Percentiles rank a stretch among this genome's conserved stretches.
phyloP scores from a whole-genome alignment of 53 echinoderm and acorn worm genomes.

The Glandiceps talaboti region DNA sequence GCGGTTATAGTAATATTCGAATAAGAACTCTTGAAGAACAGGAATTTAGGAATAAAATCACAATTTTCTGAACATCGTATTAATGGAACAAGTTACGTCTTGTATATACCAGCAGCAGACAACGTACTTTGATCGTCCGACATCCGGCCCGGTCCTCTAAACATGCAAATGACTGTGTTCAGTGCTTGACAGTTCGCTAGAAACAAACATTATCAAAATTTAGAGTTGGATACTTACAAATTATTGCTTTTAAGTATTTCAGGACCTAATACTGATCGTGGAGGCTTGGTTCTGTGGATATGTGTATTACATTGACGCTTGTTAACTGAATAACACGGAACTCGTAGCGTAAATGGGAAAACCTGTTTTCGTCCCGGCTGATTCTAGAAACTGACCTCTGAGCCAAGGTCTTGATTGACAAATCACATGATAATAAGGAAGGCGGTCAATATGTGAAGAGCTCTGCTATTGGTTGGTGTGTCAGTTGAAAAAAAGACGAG shows the following conservation, averaged over 20 bases:
- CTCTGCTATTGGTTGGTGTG: background rate
- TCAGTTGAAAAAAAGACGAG: too few species aligned
- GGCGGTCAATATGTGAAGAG: background rate
- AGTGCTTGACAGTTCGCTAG: too few species aligned
- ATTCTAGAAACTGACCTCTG: background rate
- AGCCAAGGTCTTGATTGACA: background rate
- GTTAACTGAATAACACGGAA: background rate
- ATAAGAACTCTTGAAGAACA: too few species aligned
- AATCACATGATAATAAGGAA: background rate
- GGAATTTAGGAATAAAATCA: too few species aligned
- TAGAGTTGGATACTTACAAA: background rate
- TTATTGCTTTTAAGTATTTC: background rate
- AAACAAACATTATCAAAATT: too few species aligned
- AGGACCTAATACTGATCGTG: background rate
- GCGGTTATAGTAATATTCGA: too few species aligned
- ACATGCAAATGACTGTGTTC: too few species aligned
- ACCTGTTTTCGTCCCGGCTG: background rate
- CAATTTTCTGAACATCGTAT: too few species aligned
- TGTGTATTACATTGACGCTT: background rate
- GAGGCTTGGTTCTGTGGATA: background rate
- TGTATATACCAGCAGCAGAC: too few species aligned
- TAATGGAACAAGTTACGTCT: too few species aligned
- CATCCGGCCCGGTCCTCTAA: too few species aligned
- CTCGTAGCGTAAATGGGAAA: background rate
- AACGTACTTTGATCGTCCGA: too few species aligned